Conservation (phyloP, 2,113 vertebrate species). For the Plecotus auritus region DNA sequence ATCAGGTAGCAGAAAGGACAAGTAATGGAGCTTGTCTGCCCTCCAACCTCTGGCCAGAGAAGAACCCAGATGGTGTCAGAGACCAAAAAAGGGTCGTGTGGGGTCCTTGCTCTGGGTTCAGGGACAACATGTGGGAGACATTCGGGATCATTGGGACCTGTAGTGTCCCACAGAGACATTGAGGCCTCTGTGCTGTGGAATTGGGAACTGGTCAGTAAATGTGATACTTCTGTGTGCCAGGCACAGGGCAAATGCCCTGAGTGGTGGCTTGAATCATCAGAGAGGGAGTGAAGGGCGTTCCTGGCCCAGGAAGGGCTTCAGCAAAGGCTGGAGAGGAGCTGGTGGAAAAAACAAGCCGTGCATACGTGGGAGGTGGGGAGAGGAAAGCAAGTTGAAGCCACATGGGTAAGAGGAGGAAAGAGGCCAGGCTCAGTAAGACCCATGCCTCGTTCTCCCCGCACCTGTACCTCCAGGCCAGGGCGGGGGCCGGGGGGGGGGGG, state of each 20-base stretch:
- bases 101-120: background rate
- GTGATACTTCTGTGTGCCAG: background rate
- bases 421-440: background rate
- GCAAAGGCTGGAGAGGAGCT: background rate
- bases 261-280: background rate
- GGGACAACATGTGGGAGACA: background rate
- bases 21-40: background rate
- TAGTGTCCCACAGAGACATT: background rate
- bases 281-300: background rate
- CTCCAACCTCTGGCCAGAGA: background rate
- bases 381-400: background rate
- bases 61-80: background rate
- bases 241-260: background rate
- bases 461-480: background rate
- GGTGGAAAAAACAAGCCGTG: background rate
- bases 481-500: no score
- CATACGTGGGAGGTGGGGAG: fast-evolving
- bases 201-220: background rate
- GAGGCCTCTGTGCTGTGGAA: background rate
- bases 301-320: background rate
- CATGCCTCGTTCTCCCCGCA: no score
- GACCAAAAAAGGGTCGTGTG: background rate
- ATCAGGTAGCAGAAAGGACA: background rate
- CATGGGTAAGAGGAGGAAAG: background rate
- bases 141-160: background rate